These are phyloP conservation scores for Ramazzottius varieornatus DNA, from an alignment of 2,888 invertebrate genomes.

Conservation along the genomic window DNA sequence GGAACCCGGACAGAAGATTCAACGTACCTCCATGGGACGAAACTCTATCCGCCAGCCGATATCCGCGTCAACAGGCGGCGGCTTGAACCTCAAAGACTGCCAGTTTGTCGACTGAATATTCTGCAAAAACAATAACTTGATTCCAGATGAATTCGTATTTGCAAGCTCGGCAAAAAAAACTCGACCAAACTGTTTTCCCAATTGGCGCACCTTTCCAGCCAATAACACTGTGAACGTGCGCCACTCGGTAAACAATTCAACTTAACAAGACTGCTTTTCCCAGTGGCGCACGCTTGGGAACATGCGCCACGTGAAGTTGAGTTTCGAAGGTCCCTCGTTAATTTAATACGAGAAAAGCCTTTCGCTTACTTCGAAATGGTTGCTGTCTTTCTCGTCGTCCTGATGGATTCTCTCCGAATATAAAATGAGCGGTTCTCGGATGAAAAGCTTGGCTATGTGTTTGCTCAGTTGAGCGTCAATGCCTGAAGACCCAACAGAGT, in stretches of 20 bases:
- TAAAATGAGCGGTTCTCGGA: constrained; percentile 76
- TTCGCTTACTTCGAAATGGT: constrained; percentile 78
- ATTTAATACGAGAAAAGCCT: too few species aligned
- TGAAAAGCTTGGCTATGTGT: constrained; percentile 91
- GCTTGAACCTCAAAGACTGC: constrained; percentile 98
- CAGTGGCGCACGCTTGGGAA: too few species aligned
- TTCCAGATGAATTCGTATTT: too few species aligned
- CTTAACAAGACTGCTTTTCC: too few species aligned
- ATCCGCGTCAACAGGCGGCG: constrained; percentile 65
- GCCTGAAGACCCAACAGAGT: constrained; percentile 20
- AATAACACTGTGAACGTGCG: too few species aligned
- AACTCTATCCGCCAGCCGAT: constrained; percentile 99
- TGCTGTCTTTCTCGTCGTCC: constrained; percentile 69
- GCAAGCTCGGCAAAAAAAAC: too few species aligned
- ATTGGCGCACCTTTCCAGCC: too few species aligned
- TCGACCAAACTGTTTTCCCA: too few species aligned
- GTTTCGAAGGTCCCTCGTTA: too few species aligned
- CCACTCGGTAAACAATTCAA: too few species aligned
- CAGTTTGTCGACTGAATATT: constrained; percentile 97
- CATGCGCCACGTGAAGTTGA: too few species aligned
- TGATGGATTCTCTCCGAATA: constrained; percentile 83
- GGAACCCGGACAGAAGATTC: too few species aligned
- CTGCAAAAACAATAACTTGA: constrained; percentile 27
- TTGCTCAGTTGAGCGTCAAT: constrained; percentile 75
- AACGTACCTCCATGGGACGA: constrained; percentile 63